These are phyloP conservation scores for Mastomys coucha DNA, from an alignment of 2,113 vertebrate genomes.

Conservation along the genomic window DNA sequence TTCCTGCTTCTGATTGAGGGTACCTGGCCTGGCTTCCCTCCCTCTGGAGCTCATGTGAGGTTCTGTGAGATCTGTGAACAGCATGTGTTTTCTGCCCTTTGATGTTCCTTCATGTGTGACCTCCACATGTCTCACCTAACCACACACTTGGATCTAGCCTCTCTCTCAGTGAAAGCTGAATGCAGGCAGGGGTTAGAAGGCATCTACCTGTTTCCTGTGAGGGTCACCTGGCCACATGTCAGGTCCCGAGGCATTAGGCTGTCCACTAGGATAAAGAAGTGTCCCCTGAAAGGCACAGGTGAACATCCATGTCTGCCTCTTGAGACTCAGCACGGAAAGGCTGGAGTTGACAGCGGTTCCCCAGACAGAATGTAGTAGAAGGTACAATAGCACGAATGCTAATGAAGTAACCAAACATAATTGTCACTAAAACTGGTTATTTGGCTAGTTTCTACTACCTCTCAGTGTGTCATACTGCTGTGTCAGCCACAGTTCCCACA, in stretches of 20 bases:
- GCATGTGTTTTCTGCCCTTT: not conserved
- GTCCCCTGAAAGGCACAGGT: not conserved
- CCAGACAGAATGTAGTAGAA: not conserved
- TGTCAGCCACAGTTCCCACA: too few relatives aligned
- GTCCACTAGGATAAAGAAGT: not conserved
- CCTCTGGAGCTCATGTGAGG: not conserved
- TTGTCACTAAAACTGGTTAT: not conserved
- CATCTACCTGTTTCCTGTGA: not conserved
- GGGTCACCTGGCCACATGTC: not conserved
- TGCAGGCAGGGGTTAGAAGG: not conserved
- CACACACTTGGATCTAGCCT: not conserved
- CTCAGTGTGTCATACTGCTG: too few relatives aligned
- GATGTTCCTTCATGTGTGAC: not conserved
- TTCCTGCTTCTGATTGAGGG: not conserved
- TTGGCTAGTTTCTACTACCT: conserved; percentile 5
- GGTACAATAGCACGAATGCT: not conserved
- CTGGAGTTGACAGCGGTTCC: not conserved
- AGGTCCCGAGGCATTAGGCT: not conserved
- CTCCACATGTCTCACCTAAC: not conserved
- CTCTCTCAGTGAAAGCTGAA: not conserved
- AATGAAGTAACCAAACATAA: not conserved
- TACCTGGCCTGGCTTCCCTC: not conserved
- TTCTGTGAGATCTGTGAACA: not conserved
- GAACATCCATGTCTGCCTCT: too few relatives aligned
- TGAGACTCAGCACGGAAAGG: not conserved